A percentile compares a stretch with the other conserved stretches of the same genome.
Conservation (phyloP, 92 coral and sea anemone species). For the Paramuricea clavata region DNA sequence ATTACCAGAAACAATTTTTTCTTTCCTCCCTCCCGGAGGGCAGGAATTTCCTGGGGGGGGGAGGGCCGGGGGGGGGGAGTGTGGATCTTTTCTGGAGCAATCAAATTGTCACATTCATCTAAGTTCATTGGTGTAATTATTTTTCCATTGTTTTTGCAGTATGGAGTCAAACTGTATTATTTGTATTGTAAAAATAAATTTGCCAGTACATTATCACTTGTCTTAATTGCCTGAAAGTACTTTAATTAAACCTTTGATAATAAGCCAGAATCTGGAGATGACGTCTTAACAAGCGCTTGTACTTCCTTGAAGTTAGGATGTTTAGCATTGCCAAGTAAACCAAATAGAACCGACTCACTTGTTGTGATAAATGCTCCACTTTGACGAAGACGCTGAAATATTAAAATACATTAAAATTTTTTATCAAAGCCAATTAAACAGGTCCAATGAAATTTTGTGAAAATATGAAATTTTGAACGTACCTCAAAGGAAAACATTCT, state of each 20-base stretch:
- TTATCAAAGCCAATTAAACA: neutral
- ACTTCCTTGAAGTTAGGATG: conserved; percentile 96
- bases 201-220: too few species aligned
- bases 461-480: neutral
- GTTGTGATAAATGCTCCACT: conserved; percentile 96
- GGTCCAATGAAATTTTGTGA: neutral
- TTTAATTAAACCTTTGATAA: conserved; percentile 83
- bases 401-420: neutral
- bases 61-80: too few species aligned
- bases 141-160: too few species aligned
- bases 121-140: too few species aligned
- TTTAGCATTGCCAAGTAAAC: conserved; percentile 87
- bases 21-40: too few species aligned
- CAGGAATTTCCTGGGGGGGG: too few species aligned
- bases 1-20: too few species aligned
- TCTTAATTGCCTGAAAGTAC: too few species aligned
- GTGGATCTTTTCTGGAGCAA: too few species aligned
- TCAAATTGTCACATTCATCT: too few species aligned
- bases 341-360: conserved; percentile 88
- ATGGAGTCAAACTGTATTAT: too few species aligned
- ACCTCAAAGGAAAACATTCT: conserved; percentile 97
- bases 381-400: conserved; percentile 89
- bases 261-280: conserved; percentile 96
- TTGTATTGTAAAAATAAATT: neutral
- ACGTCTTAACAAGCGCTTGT: conserved; percentile 95